Percentiles rank a stretch among this genome's conserved stretches.
These are phyloP conservation scores for Leptopilina boulardi DNA, from an alignment of 1,140 invertebrate species.

Conservation along the genomic window DNA sequence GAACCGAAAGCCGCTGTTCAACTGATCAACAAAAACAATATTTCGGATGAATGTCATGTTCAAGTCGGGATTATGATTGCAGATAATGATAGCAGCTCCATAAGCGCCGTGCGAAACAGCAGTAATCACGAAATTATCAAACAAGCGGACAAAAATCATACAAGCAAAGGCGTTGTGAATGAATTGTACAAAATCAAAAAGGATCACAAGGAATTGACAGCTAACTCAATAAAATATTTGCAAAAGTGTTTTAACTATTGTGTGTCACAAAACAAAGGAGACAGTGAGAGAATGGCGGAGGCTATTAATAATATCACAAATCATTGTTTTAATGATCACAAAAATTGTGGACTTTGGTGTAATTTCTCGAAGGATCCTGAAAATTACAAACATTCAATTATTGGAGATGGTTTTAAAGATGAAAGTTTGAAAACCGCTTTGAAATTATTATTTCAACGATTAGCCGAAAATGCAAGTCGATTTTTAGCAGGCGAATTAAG, in stretches of 20 bases:
- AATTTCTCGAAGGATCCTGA: background rate
- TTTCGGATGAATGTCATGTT: slow-evolving; percentile 3
- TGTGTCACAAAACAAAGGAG: slow-evolving; percentile 25
- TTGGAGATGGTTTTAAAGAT: slow-evolving; percentile 11
- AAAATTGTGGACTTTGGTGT: slow-evolving; percentile 41
- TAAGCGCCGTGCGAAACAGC: slow-evolving; percentile 20
- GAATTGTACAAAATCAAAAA: slow-evolving; percentile 36
- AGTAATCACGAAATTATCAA: slow-evolving; percentile 33
- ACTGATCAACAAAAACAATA: background rate
- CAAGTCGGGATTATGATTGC: slow-evolving; percentile 19
- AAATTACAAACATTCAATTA: background rate
- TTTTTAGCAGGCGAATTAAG: slow-evolving; percentile 29
- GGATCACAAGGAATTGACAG: slow-evolving; percentile 35
- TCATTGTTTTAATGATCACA: slow-evolving; percentile 27
- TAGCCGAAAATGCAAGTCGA: slow-evolving; percentile 1
- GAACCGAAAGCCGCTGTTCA: slow-evolving; percentile 14
- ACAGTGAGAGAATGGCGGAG: background rate
- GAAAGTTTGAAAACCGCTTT: background rate
- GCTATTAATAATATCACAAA: slow-evolving; percentile 29
- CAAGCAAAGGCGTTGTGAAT: slow-evolving; percentile 14
- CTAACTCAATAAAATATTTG: slow-evolving; percentile 26
- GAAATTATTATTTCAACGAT: background rate
- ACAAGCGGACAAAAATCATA: slow-evolving; percentile 36
- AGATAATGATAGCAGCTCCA: slow-evolving; percentile 32
- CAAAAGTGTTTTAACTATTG: slow-evolving; percentile 31